Conservation (phyloP, 2,888 invertebrate genomes). For the Keiferia lycopersicella region DNA sequence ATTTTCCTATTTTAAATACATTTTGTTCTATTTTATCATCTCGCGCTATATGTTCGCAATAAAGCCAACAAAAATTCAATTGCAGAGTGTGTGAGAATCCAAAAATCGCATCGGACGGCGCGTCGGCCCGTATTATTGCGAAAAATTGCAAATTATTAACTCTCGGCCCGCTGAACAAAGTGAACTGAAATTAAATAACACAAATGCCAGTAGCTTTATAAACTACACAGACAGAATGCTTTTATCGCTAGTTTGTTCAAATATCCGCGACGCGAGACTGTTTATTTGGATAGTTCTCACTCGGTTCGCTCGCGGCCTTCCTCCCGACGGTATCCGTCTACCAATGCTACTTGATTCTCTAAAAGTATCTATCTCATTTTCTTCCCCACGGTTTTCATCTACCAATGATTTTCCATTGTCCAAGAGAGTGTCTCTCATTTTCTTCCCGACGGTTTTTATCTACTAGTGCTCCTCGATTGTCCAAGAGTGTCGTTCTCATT, state of each 20-base stretch:
- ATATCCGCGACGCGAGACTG: conserved; percentile 21
- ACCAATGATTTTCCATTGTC: no score
- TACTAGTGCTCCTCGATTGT: no score
- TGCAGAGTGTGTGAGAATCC: not conserved
- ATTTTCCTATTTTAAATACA: no score
- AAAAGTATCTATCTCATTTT: no score
- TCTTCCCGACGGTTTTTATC: no score
- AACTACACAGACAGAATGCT: conserved; percentile 22
- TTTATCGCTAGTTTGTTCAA: conserved; percentile 27
- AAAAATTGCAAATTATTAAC: conserved; percentile 26
- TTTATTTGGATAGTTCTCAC: conserved; percentile 24
- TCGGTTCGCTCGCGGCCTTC: conserved; percentile 20
- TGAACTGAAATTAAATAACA: conserved; percentile 26
- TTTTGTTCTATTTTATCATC: no score
- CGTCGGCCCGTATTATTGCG: conserved; percentile 18
- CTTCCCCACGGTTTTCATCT: no score
- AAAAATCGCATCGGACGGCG: conserved; percentile 12
- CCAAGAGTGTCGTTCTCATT: no score
- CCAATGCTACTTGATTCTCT: no score
- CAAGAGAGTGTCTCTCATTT: no score
- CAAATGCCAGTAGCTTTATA: conserved; percentile 26
- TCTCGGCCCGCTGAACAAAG: conserved; percentile 19
- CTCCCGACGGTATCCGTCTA: not conserved
- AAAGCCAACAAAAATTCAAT: not conserved
- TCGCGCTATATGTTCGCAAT: not conserved